Evolutionary conservation across 1,140 invertebrate species (phyloP).

Genomic region (Proales similis): DNA sequence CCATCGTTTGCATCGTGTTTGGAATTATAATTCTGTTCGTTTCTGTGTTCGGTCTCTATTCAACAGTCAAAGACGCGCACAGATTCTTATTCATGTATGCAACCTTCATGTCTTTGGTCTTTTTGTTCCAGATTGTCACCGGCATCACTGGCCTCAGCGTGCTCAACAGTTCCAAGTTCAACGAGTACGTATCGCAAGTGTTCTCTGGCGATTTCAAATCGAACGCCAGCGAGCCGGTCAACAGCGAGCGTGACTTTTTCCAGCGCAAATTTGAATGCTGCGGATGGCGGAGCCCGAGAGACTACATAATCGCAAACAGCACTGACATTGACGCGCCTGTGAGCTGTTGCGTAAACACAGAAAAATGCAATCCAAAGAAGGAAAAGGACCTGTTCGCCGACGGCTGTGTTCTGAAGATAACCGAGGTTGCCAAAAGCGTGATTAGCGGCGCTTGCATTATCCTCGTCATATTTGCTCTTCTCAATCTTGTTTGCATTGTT

Average conservation of each 20-base stretch:
- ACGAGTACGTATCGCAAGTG: conserved; percentile 18
- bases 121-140: conserved; percentile 36
- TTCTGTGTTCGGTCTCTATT: conserved; percentile 2
- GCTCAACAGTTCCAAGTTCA: conserved; percentile 26
- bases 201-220: conserved; percentile 12
- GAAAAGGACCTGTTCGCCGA: not conserved
- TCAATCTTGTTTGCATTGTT: conserved; percentile 31
- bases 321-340: not conserved
- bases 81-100: not conserved
- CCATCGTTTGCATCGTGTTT: conserved; percentile 27
- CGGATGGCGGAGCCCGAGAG: conserved; percentile 20
- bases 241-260: conserved; percentile 23
- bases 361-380: not conserved
- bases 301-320: not conserved
- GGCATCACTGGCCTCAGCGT: conserved; percentile 15
- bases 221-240: not conserved
- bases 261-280: conserved; percentile 18
- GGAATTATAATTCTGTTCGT: conserved; percentile 25
- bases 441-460: conserved; percentile 16
- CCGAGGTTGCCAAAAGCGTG: conserved; percentile 6
- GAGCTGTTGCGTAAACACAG: conserved; percentile 7
- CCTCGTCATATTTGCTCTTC: conserved; percentile 14
- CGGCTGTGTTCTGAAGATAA: conserved; percentile 16
- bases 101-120: conserved; percentile 17
- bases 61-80: conserved; percentile 18